These are phyloP conservation scores for Stenodema calcarata DNA, from an alignment of 2,888 invertebrate genomes.

Conservation along the genomic window DNA sequence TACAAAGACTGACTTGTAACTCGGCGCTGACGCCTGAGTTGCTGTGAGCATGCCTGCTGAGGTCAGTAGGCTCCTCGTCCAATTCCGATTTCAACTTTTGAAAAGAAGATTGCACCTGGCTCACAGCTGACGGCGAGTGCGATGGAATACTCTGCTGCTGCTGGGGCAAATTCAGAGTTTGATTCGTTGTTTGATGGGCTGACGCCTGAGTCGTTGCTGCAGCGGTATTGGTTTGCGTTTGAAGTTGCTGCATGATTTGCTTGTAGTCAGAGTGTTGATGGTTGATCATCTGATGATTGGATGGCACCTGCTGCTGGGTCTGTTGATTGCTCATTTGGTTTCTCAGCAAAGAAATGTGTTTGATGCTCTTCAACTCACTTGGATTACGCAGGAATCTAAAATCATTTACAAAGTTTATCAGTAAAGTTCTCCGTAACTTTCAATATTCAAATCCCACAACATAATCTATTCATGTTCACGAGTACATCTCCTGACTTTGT, in stretches of 20 bases:
- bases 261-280: conserved; percentile 57
- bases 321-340: conserved; percentile 71
- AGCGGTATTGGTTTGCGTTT: conserved; percentile 27
- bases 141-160: conserved; percentile 7
- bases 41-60: conserved; percentile 53
- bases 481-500: no score
- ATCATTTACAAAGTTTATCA: not conserved
- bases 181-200: conserved; percentile 15
- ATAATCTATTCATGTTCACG: no score
- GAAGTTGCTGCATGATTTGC: conserved; percentile 47
- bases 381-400: conserved; percentile 88
- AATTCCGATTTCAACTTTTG: conserved; percentile 45
- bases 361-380: conserved; percentile 90
- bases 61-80: conserved; percentile 55
- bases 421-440: not conserved
- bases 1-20: conserved; percentile 51
- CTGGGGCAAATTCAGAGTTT: conserved; percentile 19
- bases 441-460: no score
- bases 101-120: conserved; percentile 16
- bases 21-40: conserved; percentile 51
- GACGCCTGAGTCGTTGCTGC: conserved; percentile 24
- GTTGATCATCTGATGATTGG: conserved; percentile 35
- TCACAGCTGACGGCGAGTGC: conserved; percentile 17
- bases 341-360: conserved; percentile 85
- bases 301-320: conserved; percentile 57